Evolutionary conservation across 2,113 vertebrate genomes (phyloP).

Genomic region (Pachyramphus minor): DNA sequence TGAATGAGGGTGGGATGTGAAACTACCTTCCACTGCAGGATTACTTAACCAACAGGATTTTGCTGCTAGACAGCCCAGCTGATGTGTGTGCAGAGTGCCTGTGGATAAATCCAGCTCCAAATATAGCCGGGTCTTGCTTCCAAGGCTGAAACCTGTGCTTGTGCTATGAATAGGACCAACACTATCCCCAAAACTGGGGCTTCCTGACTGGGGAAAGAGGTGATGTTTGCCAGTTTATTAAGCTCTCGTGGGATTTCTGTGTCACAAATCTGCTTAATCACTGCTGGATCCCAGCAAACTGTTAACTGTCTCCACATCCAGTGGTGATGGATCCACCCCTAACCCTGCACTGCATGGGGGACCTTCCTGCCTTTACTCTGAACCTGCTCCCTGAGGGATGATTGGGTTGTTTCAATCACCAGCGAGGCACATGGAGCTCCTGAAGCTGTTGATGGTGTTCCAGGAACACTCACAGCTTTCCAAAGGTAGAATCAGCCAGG

Average conservation of each 20-base stretch:
- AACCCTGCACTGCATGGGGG: rapidly evolving
- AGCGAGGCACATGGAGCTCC: background rate
- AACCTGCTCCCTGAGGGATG: background rate
- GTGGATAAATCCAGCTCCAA: background rate
- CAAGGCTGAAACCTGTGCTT: background rate
- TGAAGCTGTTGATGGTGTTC: background rate
- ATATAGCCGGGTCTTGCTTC: background rate
- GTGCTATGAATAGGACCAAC: background rate
- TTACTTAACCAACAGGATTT: background rate
- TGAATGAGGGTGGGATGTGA: background rate
- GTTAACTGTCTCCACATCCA: background rate
- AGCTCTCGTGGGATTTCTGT: background rate
- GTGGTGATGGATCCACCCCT: background rate
- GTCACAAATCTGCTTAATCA: background rate
- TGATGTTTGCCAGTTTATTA: background rate
- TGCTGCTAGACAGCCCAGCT: background rate
- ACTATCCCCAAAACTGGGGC: background rate
- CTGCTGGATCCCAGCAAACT: background rate
- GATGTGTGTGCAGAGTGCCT: background rate
- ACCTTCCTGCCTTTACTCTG: background rate
- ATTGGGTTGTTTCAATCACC: background rate
- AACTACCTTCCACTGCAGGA: background rate
- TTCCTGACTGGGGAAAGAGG: background rate
- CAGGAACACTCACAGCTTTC: background rate
- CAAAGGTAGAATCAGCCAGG: background rate